phyloP scores from a whole-genome alignment of 2,797 vertebrate species.

The Amniataba percoides region DNA sequence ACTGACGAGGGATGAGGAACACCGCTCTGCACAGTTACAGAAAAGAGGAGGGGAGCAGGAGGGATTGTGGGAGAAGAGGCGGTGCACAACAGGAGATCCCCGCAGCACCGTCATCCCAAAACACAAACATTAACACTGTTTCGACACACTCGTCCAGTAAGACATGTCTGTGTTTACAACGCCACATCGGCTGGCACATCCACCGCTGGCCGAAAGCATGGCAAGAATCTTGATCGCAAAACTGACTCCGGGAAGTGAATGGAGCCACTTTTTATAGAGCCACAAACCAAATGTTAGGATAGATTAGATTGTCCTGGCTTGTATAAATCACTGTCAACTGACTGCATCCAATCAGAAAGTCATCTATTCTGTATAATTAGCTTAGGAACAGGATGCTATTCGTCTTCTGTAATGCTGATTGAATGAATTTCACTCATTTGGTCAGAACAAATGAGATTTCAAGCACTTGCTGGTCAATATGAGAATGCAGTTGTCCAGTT shows the following conservation, averaged over 20 bases:
- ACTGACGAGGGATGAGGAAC: constrained; percentile 43
- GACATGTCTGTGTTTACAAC: constrained; percentile 33
- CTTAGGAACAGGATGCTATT: constrained; percentile 59
- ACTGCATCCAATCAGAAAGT: constrained; percentile 61
- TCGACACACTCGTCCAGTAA: constrained; percentile 18
- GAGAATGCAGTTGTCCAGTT: constrained; percentile 21
- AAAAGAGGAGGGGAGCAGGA: background rate
- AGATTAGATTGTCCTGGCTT: constrained; percentile 57
- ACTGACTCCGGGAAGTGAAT: constrained; percentile 50
- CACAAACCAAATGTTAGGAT: constrained; percentile 54
- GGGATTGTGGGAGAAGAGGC: constrained; percentile 3
- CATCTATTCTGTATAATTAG: constrained; percentile 70
- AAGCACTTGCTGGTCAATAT: constrained; percentile 45
- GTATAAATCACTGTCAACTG: constrained; percentile 69
- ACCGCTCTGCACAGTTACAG: background rate
- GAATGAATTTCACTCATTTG: constrained; percentile 64
- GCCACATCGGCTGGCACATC: constrained; percentile 18
- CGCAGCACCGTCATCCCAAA: constrained; percentile 1
- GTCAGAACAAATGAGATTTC: constrained; percentile 56
- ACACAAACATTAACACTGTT: constrained; percentile 14
- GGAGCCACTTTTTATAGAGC: constrained; percentile 55
- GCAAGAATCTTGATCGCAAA: constrained; percentile 46
- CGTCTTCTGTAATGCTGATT: constrained; percentile 55
- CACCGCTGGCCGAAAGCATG: constrained; percentile 38
- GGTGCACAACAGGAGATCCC: constrained; percentile 1